phyloP scores from a whole-genome alignment of 2,888 invertebrate genomes.

The Torymus tubicola region DNA sequence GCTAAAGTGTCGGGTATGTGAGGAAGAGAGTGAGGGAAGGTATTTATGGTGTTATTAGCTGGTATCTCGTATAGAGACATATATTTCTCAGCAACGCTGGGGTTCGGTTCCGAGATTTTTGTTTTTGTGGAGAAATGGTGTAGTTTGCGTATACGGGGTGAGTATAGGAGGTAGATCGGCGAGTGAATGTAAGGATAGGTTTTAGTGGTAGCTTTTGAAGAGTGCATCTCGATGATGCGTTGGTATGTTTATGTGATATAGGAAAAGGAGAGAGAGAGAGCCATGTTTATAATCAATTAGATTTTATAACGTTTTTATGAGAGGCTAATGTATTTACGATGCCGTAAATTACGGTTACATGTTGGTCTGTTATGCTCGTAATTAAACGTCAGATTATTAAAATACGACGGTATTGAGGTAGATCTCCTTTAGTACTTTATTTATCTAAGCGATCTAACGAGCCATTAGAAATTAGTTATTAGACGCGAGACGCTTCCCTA shows the following conservation, averaged over 20 bases:
- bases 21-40: not conserved
- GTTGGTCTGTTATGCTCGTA: not conserved
- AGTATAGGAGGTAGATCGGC: not conserved
- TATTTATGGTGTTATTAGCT: conserved; percentile 33
- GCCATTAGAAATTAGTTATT: no score
- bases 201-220: no score
- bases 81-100: not conserved
- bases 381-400: not conserved
- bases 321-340: conserved; percentile 1
- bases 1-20: conserved; percentile 1
- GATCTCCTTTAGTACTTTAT: no score
- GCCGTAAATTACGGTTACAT: not conserved
- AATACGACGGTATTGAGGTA: not conserved
- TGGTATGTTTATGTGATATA: no score
- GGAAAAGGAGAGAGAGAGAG: no score
- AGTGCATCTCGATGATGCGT: no score
- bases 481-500: no score
- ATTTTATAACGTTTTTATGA: not conserved
- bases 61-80: conserved; percentile 42
- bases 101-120: not conserved
- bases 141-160: not conserved
- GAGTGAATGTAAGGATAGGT: no score
- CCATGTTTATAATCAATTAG: no score
- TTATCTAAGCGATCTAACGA: no score
- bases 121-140: not conserved